Evolutionary conservation across 1,140 invertebrate species (phyloP).

Genomic region (Musca domestica): DNA sequence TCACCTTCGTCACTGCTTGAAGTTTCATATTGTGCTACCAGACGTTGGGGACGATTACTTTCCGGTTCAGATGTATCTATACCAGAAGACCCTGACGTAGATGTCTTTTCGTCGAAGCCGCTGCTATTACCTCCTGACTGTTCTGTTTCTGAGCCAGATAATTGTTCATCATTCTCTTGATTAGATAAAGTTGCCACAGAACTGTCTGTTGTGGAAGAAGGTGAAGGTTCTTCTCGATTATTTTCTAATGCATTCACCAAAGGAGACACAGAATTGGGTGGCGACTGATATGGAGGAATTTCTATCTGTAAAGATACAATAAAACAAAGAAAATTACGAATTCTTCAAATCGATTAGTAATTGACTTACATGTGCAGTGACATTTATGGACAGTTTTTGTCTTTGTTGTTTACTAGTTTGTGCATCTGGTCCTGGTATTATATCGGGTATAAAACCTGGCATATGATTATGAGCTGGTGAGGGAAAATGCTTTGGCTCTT

Average conservation of each 20-base stretch:
- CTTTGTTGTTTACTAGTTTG: conserved; percentile 6
- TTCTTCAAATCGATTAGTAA: neutral
- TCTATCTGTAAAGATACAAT: conserved; percentile 18
- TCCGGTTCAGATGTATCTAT: conserved; percentile 41
- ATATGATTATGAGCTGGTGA: conserved; percentile 26
- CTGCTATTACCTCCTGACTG: conserved; percentile 23
- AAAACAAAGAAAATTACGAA: neutral
- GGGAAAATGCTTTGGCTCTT: conserved; percentile 25
- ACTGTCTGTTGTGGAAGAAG: neutral
- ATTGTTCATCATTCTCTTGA: neutral
- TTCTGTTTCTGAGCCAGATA: conserved; percentile 16
- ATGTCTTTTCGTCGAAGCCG: conserved; percentile 33
- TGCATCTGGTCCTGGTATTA: conserved; percentile 1
- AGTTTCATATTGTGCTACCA: neutral
- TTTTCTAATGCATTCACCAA: conserved; percentile 9
- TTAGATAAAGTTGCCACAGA: neutral
- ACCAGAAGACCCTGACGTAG: conserved; percentile 42
- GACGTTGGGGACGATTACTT: neutral
- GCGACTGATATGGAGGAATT: conserved; percentile 24
- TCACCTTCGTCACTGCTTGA: neutral
- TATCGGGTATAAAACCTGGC: conserved; percentile 6
- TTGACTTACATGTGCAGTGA: conserved; percentile 14
- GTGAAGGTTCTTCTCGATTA: conserved; percentile 6
- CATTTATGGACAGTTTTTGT: conserved; percentile 24
- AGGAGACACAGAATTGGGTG: neutral